Conservation (phyloP, 2,797 vertebrate genomes). For the Notoglanidium macrostoma region DNA sequence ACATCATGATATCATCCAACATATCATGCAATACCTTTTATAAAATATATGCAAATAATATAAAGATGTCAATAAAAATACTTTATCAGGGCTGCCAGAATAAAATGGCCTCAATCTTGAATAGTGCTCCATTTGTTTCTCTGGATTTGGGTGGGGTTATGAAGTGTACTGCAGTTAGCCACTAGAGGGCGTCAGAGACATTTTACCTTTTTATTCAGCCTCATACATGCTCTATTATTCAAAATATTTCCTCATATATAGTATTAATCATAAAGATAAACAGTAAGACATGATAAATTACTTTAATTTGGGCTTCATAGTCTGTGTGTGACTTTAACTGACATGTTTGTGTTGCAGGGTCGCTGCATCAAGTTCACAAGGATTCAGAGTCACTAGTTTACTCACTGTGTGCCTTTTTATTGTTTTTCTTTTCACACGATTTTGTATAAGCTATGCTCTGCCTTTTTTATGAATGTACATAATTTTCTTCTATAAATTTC, state of each 20-base stretch:
- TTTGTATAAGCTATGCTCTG: neutral
- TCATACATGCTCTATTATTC: neutral
- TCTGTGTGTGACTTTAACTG: neutral
- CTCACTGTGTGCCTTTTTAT: slow-evolving; percentile 21
- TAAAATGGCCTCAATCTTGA: neutral
- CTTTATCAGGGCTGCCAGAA: neutral
- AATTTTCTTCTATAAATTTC: neutral
- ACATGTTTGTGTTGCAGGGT: slow-evolving; percentile 64
- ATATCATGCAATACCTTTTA: neutral
- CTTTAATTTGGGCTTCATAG: neutral
- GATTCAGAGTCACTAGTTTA: slow-evolving; percentile 65
- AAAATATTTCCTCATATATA: neutral
- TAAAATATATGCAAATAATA: neutral
- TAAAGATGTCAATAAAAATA: neutral
- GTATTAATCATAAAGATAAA: neutral
- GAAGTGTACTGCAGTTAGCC: neutral
- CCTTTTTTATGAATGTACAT: slow-evolving; percentile 17
- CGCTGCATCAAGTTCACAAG: slow-evolving; percentile 79
- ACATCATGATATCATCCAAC: too few species aligned
- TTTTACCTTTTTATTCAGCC: neutral
- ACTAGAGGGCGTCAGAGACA: neutral
- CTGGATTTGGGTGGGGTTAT: neutral
- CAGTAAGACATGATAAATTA: neutral
- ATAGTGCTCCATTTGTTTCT: neutral
- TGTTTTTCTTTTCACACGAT: neutral